Percentiles rank a stretch among this genome's conserved stretches.
Conservation (phyloP, 2,113 vertebrate genomes). For the Podocnemis expansa region DNA sequence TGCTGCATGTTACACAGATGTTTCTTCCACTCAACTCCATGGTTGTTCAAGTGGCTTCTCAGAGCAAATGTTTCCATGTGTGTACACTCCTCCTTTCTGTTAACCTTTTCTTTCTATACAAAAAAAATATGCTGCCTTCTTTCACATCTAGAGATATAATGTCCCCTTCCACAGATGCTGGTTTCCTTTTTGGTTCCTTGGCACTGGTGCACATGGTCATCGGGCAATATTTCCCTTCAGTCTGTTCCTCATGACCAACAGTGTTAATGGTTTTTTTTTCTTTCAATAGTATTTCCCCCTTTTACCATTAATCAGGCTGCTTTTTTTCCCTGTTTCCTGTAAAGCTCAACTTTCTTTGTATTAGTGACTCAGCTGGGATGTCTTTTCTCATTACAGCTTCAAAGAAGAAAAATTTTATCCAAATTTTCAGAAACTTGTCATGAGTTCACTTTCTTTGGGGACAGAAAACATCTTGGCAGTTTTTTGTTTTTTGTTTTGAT, state of each 20-base stretch:
- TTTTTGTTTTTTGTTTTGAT: not conserved
- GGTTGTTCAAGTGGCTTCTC: slow-evolving; percentile 76
- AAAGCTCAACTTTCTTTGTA: slow-evolving; percentile 70
- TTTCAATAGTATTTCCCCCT: slow-evolving; percentile 78
- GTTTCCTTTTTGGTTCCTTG: slow-evolving; percentile 62
- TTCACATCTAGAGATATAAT: slow-evolving; percentile 70
- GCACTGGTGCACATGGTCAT: slow-evolving; percentile 71
- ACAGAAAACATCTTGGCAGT: not conserved
- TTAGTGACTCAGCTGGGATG: slow-evolving; percentile 71
- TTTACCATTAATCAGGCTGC: slow-evolving; percentile 56
- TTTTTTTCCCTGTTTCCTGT: slow-evolving; percentile 64
- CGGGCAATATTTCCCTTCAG: slow-evolving; percentile 68
- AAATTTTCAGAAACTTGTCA: slow-evolving; percentile 10
- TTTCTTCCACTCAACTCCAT: slow-evolving; percentile 63
- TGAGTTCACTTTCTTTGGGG: slow-evolving; percentile 22
- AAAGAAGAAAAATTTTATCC: slow-evolving; percentile 53
- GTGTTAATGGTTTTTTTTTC: slow-evolving; percentile 73
- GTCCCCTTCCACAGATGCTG: slow-evolving; percentile 71
- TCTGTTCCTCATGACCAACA: slow-evolving; percentile 72
- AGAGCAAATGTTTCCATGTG: slow-evolving; percentile 78
- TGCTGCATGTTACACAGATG: slow-evolving; percentile 78
- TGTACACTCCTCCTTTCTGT: slow-evolving; percentile 69
- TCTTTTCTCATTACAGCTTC: slow-evolving; percentile 58
- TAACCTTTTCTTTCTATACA: slow-evolving; percentile 76
- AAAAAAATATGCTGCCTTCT: slow-evolving; percentile 80